phyloP scores from a whole-genome alignment of 2,888 invertebrate species.

The Ceramica pisi region DNA sequence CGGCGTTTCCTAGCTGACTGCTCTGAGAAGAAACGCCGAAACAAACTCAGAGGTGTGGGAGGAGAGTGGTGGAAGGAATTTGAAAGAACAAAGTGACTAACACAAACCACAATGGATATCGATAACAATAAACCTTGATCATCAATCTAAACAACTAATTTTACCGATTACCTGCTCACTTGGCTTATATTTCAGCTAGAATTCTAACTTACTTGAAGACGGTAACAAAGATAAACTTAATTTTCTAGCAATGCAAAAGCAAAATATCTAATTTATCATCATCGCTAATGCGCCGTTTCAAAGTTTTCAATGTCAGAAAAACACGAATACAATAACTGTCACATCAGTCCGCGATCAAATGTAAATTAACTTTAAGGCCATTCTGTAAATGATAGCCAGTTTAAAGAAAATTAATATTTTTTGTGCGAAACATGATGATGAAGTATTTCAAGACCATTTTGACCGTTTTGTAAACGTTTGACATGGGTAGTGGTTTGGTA shows the following conservation, averaged over 20 bases:
- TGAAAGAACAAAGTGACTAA: too few species aligned
- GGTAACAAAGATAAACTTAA: too few species aligned
- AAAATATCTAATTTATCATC: not conserved
- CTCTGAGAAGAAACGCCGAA: too few species aligned
- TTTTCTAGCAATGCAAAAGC: not conserved
- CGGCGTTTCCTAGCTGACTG: too few species aligned
- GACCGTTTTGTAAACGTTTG: conserved; percentile 26
- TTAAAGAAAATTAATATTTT: conserved; percentile 10
- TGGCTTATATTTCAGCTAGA: too few species aligned
- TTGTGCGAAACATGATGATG: conserved; percentile 9
- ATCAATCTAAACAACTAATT: too few species aligned
- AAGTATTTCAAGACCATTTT: conserved; percentile 2
- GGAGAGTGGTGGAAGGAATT: too few species aligned
- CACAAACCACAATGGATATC: too few species aligned
- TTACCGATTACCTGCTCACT: too few species aligned
- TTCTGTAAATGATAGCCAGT: conserved; percentile 8
- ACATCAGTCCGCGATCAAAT: conserved; percentile 32
- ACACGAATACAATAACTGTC: conserved; percentile 16
- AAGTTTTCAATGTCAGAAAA: conserved; percentile 33
- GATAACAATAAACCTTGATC: too few species aligned
- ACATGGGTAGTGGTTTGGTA: conserved; percentile 1
- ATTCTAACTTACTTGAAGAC: too few species aligned
- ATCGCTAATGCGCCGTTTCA: not conserved
- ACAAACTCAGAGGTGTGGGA: too few species aligned
- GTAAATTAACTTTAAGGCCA: conserved; percentile 34